These are phyloP conservation scores for Aplocera efformata DNA, from an alignment of 2,888 invertebrate species.

Conservation along the genomic window DNA sequence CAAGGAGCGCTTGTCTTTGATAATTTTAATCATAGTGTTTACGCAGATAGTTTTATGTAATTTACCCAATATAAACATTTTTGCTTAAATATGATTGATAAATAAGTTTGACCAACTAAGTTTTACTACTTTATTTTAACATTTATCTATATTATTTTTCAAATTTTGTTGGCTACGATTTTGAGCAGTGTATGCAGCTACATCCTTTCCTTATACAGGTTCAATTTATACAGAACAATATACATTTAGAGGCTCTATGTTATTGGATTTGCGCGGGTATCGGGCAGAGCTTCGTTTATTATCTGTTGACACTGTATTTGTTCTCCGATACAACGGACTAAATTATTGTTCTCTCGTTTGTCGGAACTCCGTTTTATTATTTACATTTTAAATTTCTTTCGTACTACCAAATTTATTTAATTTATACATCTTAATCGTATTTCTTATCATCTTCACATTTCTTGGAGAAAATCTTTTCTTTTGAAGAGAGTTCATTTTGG, in stretches of 20 bases:
- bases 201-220: conserved; percentile 52
- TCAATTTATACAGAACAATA: conserved; percentile 44
- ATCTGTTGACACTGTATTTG: conserved; percentile 61
- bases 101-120: too few relatives aligned
- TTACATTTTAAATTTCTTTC: conserved; percentile 29
- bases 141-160: conserved; percentile 44
- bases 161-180: conserved; percentile 41
- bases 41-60: too few relatives aligned
- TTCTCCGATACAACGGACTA: conserved; percentile 47
- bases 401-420: conserved; percentile 31
- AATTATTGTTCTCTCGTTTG: conserved; percentile 51
- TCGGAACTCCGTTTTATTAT: conserved; percentile 39
- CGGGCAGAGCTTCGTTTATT: conserved; percentile 53
- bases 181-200: conserved; percentile 40
- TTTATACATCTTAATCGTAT: conserved; percentile 36
- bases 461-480: not conserved
- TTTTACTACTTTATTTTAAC: too few relatives aligned
- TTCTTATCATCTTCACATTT: conserved; percentile 8
- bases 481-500: not conserved
- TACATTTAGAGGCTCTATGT: conserved; percentile 44
- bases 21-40: not conserved
- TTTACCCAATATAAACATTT: too few relatives aligned
- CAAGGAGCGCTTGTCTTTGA: conserved; percentile 3
- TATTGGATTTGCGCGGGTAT: conserved; percentile 52
- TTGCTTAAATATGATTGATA: too few relatives aligned